Conservation (phyloP, 2,888 invertebrate genomes). For the Drosophila pseudotalamancana region DNA sequence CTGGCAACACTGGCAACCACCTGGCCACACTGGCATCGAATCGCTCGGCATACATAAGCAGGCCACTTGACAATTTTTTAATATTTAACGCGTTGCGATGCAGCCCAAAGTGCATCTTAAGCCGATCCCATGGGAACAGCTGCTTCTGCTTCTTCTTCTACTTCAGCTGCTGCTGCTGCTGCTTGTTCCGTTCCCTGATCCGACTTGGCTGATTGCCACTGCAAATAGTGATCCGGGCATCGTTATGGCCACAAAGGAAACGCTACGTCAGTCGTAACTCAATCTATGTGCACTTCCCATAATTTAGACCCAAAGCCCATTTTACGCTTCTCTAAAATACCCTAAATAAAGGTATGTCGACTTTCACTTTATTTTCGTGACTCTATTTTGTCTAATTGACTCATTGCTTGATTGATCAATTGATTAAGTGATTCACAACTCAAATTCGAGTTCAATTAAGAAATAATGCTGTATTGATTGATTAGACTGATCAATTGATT, state of each 20-base stretch:
- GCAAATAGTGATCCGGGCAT: conserved; percentile 47
- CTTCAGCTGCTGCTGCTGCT: no score
- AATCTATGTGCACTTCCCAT: conserved; percentile 28
- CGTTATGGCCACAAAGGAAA: conserved; percentile 30
- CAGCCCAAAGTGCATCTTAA: conserved; percentile 53
- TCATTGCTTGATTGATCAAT: no score
- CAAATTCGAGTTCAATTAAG: no score
- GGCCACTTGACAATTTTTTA: conserved; percentile 28
- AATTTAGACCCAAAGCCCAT: conserved; percentile 46
- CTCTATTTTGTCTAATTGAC: no score
- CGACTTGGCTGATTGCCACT: conserved; percentile 57
- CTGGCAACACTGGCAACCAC: conserved; percentile 11
- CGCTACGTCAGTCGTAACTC: conserved; percentile 35
- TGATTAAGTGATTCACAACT: no score
- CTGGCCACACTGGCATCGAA: conserved; percentile 18
- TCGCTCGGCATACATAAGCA: conserved; percentile 9
- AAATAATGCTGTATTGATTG: no score
- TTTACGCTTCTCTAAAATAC: conserved; percentile 20
- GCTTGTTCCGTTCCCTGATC: no score
- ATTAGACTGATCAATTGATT: not conserved
- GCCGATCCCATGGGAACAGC: conserved; percentile 32
- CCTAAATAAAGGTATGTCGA: not conserved
- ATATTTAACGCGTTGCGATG: conserved; percentile 51
- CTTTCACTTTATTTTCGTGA: no score
- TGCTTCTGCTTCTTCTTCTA: conserved; percentile 15